Evolutionary conservation across 1,140 invertebrate genomes (phyloP), one percentile per base, ranked within the genome.

Genomic region (Dendroctonus valens): DNA sequence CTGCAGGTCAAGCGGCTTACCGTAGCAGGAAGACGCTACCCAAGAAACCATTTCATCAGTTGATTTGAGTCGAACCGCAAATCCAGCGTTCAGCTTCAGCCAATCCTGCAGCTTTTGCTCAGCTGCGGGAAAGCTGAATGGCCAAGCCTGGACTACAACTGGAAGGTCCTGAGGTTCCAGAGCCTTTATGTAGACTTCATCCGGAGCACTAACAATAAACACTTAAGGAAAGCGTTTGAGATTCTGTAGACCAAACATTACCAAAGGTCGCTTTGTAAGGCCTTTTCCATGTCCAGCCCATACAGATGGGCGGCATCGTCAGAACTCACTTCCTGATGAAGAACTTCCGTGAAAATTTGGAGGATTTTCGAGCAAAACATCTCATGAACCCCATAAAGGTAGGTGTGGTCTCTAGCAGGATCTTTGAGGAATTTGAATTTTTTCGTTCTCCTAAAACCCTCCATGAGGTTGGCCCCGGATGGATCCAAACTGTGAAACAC

Each of bases 401-500:
- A 37, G 5, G 55, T 58, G 12, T 44, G 41, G 15, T 38, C 15
- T 26, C 55, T 58, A 26, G 55, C 55, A 44, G 55, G 55, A 46
- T 58, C 41, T 5, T 6, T n/a, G 11, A 14, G 55, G 11, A 58
- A 58, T 11, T 58, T 42, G 37, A 58, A 58, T 26, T 42, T 52
- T 14, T 62, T 6, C 12, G 49, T 62, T 0, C 52, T 7, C 14
- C n/a, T 15, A 2, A 62, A 11, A 8, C 50, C 60, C 4, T 62
- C 7, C 2, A 52, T 7, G 14, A 62, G n/a, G 9, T 62, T 62
- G 42, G 14, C 52, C 15, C 60, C 60, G 3, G 60, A 26, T 5
- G 38, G 12, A 12, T 62, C 60, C 11, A 62, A 15, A 26, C 60
- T 62, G 14, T 62, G 60, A 7, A 62, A 11, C n/a, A 62, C n/a